These are phyloP conservation scores for Myiotriccus ornatus DNA, from an alignment of 2,797 vertebrate species.

Conservation along the genomic window DNA sequence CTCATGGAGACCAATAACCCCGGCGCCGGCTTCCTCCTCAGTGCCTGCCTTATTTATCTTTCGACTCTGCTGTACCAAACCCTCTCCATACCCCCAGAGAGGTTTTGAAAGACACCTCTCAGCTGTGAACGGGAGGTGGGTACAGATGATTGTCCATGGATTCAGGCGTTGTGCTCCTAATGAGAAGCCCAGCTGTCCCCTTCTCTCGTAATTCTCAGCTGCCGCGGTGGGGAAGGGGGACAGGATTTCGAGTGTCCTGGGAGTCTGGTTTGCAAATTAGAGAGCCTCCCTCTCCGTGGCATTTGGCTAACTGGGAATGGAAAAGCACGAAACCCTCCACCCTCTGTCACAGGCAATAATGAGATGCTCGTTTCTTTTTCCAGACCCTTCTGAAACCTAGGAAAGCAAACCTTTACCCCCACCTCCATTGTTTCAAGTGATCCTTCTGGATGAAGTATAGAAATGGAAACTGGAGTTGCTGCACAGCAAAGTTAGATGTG, in stretches of 20 bases:
- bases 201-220: slow-evolving; percentile 44
- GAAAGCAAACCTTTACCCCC: neutral
- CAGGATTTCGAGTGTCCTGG: neutral
- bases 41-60: neutral
- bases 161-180: neutral
- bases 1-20: neutral
- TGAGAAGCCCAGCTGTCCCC: slow-evolving; percentile 48
- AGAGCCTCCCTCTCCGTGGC: neutral
- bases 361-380: neutral
- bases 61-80: neutral
- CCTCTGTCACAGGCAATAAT: neutral
- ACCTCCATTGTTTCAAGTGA: neutral
- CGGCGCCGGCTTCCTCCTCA: neutral
- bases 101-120: neutral
- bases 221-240: neutral
- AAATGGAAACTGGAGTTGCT: neutral
- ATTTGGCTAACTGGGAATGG: neutral
- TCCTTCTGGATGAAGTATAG: neutral
- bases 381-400: neutral
- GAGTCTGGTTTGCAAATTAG: slow-evolving; percentile 43
- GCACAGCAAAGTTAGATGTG: neutral
- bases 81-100: neutral
- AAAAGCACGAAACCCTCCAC: neutral
- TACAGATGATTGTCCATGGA: neutral
- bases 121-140: neutral